Percentiles rank a stretch among this genome's conserved stretches.
phyloP scores from a whole-genome alignment of 2,797 vertebrate genomes.

The Rhincodon typus region DNA sequence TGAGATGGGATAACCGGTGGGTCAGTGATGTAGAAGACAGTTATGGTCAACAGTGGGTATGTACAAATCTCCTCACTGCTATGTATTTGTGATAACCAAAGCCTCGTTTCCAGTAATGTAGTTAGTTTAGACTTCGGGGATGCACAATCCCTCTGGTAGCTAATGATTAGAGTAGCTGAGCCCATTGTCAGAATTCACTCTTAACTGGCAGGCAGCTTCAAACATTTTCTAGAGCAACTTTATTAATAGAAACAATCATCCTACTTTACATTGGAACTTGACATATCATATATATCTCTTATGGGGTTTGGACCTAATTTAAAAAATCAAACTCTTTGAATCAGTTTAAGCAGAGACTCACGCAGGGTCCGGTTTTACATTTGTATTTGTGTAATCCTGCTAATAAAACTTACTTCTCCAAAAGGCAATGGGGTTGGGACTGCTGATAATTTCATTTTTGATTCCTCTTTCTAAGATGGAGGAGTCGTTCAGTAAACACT shows the following conservation, averaged over 20 bases:
- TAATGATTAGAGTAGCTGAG: not conserved
- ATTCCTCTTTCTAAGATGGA: not conserved
- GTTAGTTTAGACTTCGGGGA: not conserved
- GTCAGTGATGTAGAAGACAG: conserved; percentile 86
- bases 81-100: not conserved
- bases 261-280: not conserved
- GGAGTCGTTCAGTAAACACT: not conserved
- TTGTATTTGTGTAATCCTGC: not conserved
- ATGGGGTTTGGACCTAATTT: not conserved
- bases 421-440: not conserved
- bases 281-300: not conserved
- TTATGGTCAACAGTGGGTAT: conserved; percentile 96
- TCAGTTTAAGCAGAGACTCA: not conserved
- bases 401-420: not conserved
- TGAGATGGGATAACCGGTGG: conserved; percentile 79
- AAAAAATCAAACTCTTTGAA: not conserved
- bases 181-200: not conserved
- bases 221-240: not conserved
- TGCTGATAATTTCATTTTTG: not conserved
- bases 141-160: not conserved
- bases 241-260: not conserved
- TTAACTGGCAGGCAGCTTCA: not conserved
- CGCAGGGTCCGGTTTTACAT: not conserved
- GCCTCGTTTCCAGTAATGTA: not conserved
- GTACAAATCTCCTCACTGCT: conserved; percentile 44